Evolutionary conservation across 2,888 invertebrate genomes (phyloP).

Genomic region (Aleiodes leptofemur): DNA sequence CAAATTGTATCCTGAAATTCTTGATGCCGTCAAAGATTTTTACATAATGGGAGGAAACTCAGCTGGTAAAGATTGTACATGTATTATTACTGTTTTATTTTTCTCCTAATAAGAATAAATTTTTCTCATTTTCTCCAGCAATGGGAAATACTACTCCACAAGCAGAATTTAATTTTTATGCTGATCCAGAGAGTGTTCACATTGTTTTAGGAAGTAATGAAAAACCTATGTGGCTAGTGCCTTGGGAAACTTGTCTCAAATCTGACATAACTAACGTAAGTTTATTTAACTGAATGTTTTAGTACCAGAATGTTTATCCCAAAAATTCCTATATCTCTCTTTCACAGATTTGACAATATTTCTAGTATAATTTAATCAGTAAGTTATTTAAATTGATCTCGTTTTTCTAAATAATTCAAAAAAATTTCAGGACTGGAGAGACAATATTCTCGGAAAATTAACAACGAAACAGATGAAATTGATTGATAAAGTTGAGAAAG

Average conservation of each 20-base stretch:
- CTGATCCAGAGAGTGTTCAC: conserved; percentile 87
- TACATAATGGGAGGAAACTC: conserved; percentile 89
- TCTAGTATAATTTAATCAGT: no score
- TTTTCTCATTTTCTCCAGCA: conserved; percentile 51
- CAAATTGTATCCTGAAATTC: conserved; percentile 82
- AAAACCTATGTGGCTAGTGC: conserved; percentile 79
- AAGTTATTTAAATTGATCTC: no score
- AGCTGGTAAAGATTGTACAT: conserved; percentile 77
- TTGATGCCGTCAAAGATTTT: conserved; percentile 80
- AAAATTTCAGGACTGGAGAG: conserved; percentile 68
- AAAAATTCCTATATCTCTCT: no score
- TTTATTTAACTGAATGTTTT: conserved; percentile 35
- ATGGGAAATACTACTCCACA: conserved; percentile 79
- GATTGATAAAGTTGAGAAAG: conserved; percentile 67
- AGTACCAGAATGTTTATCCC: no score
- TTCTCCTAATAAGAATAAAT: neutral
- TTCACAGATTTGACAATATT: no score
- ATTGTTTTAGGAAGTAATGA: conserved; percentile 81
- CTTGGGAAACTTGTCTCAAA: conserved; percentile 82
- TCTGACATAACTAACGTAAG: conserved; percentile 71
- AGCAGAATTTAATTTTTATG: conserved; percentile 87
- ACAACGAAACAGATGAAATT: conserved; percentile 63
- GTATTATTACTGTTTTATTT: neutral
- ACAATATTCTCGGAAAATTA: conserved; percentile 65
- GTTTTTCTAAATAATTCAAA: conserved; percentile 32